Percentiles rank a stretch among this genome's conserved stretches.
Evolutionary conservation across 2,113 vertebrate species (phyloP).

Genomic region (Danio rerio): DNA sequence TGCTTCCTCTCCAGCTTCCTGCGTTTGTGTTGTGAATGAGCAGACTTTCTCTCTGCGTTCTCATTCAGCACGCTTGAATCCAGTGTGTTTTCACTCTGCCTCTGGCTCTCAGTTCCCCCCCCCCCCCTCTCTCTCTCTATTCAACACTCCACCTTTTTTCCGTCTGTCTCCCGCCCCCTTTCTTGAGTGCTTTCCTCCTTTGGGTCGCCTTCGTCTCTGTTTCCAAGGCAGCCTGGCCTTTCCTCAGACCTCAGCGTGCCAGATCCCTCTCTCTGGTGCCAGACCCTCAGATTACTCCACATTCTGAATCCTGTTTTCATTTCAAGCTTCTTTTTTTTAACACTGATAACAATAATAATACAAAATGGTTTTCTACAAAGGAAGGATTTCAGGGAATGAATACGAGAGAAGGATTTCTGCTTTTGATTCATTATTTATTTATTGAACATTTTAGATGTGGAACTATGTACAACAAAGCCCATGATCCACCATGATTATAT

Average conservation of each 20-base stretch:
- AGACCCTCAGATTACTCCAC: slow-evolving; percentile 21
- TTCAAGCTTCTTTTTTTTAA: neutral
- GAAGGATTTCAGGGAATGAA: no score
- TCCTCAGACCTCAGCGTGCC: slow-evolving; percentile 41
- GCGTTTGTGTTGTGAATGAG: slow-evolving; percentile 38
- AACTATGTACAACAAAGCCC: no score
- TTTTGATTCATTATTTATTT: no score
- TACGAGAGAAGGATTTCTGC: no score
- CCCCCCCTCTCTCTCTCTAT: slow-evolving; percentile 31
- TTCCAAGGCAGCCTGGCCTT: slow-evolving; percentile 68
- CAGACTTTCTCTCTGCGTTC: slow-evolving; percentile 11
- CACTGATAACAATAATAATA: no score
- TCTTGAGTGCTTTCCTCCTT: slow-evolving; percentile 54
- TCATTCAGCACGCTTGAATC: slow-evolving; percentile 24
- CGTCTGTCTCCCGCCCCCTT: slow-evolving; percentile 48
- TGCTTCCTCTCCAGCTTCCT: slow-evolving; percentile 24
- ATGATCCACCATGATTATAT: no score
- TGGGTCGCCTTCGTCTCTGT: slow-evolving; percentile 57
- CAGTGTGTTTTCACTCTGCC: slow-evolving; percentile 17
- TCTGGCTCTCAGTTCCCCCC: neutral
- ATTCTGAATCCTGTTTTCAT: slow-evolving; percentile 6
- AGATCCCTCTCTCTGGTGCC: slow-evolving; percentile 49
- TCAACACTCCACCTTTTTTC: slow-evolving; percentile 42
- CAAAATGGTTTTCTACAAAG: no score
- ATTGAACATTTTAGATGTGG: no score